Percentiles rank a stretch among this genome's conserved stretches.
Evolutionary conservation across 2,113 vertebrate genomes (phyloP).

Genomic region (Climacteris rufus): DNA sequence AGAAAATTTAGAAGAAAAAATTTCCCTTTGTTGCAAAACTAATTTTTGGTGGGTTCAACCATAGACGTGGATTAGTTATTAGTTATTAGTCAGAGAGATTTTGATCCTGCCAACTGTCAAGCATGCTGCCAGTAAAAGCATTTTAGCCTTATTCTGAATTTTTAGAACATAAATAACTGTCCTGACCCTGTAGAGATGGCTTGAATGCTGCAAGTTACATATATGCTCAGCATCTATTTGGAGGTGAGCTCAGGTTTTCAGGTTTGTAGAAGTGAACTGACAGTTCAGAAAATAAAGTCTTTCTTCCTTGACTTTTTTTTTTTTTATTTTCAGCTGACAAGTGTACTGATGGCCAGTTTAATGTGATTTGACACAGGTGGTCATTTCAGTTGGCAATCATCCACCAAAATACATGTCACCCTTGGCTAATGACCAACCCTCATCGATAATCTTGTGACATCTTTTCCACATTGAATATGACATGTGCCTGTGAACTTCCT

Average conservation of each 20-base stretch:
- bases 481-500: background rate
- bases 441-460: background rate
- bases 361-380: constrained; percentile 16
- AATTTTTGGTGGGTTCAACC: background rate
- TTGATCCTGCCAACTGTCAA: background rate
- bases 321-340: background rate
- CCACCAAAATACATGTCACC: background rate
- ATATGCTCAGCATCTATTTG: background rate
- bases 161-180: background rate
- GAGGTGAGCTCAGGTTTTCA: background rate
- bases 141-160: background rate
- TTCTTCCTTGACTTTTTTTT: background rate
- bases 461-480: background rate
- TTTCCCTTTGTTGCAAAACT: background rate
- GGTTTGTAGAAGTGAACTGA: background rate
- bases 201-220: background rate
- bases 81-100: background rate
- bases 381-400: constrained; percentile 9
- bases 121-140: background rate
- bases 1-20: background rate
- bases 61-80: background rate
- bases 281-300: background rate
- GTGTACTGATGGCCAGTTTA: background rate
- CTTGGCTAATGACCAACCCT: background rate
- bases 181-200: background rate